Evolutionary conservation across 2,113 vertebrate genomes (phyloP).

Genomic region (Leptosomus discolor): DNA sequence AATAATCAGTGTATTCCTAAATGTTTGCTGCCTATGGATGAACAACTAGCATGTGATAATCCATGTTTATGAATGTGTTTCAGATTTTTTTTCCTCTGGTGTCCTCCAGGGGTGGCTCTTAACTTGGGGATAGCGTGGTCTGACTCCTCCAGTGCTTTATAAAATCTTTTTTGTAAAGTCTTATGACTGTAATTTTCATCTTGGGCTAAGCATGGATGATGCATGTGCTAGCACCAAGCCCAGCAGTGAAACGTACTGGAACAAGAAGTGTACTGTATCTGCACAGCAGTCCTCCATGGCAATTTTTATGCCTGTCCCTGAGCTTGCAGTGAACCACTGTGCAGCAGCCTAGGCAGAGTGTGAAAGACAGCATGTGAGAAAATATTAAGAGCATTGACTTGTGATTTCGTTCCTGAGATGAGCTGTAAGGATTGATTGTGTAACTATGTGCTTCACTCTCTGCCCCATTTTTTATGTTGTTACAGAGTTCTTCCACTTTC

Average conservation of each 20-base stretch:
- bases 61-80: not conserved
- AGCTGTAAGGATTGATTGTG: not conserved
- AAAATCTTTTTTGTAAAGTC: not conserved
- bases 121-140: not conserved
- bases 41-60: not conserved
- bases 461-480: not conserved
- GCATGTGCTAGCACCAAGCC: not conserved
- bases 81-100: not conserved
- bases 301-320: not conserved
- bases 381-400: not conserved
- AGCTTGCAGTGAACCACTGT: not conserved
- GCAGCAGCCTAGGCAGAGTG: not conserved
- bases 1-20: not conserved
- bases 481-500: not conserved
- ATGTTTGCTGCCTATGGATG: not conserved
- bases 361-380: not conserved
- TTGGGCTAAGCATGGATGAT: no score
- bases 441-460: not conserved
- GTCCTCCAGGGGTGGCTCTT: not conserved
- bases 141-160: not conserved
- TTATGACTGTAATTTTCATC: not conserved
- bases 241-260: rapidly evolving
- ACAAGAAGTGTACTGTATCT: not conserved
- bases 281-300: not conserved
- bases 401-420: not conserved